Base-by-base conservation (phyloP, 2,113 vertebrate genomes). In the Anser cygnoides region DNA sequence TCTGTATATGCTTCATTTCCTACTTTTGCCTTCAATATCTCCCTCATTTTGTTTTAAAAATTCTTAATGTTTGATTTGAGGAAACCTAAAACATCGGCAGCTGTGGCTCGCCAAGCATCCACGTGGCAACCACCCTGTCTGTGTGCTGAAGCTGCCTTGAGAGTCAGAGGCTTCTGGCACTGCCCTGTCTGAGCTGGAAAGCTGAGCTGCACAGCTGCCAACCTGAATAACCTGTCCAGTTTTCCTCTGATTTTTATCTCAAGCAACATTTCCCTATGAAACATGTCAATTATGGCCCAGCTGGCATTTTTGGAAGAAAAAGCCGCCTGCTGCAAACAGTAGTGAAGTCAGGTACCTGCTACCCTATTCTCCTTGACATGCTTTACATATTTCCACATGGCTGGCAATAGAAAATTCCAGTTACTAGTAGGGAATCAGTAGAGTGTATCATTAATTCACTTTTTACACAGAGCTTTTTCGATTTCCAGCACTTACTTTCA, bases 291-390 rank as follows among this genome's bases (percentile, higher is more conserved):
- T 57, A 55, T 33, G 37, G 75, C 11, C 23, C 19, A 72, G 33
- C 1, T 61, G 55, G 10, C 10, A 49, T 61, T 92, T 91, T 54
- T 74, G 1, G 58, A 70, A 93, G 54, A 49, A 66, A 79, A 87
- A 74, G 1, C 13, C 9, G 54, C 61, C 43, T 74, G 39, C 13
- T 52, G 31, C 20, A 52, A 68, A 49, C 22, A 90, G 23, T 2
- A 2, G 25, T 62, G 52, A 41, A 43, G 9, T 70, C 54, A 44
- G 15, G 25, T 82, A 55, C 6, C 11, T 76, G 10, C 37, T 83
- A 46, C 11, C 8, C 6, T 70, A 5, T 37, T 83, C 4, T 89
- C n/a, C 37, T 67, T 46, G 46, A 41, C 21, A 55, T 0, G 0
- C n/a, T 39, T 62, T 73, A 29, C 14, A 22, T 55, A 73, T 54